Base-by-base conservation (phyloP, 2,888 invertebrate species). In the Clostera curtula region DNA sequence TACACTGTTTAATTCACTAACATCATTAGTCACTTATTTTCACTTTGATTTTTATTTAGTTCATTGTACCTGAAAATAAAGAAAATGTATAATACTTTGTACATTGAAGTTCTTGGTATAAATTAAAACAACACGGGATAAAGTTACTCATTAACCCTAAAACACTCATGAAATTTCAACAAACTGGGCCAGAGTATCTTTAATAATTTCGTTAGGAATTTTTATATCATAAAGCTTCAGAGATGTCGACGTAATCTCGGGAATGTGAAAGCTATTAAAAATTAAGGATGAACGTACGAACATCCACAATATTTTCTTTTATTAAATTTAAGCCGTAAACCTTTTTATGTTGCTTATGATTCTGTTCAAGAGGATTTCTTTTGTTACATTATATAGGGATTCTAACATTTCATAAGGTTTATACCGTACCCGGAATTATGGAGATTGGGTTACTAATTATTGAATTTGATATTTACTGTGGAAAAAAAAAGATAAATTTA, bases 271-370 rank as follows among this genome's bases (percentile, higher is more conserved):
- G 12, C 11, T 25, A 31, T 36, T 33, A 41, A 42, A 44, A 42
- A 36, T 37, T 48, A 39, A 46, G 48, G 45, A 40, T 39, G 27
- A 34, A 34, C 42, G 41, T 46, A 50, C 45, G 43, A 57, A 62
- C 49, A 48, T 41, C 53, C 36, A 49, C 51, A 57, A 63, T 58
- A 60, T 64, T 63, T 56, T 57, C 50, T 51, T 46, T 33, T 49
- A 55, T 58, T 57, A 58, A 61, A 55, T 58, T 39, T 29, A 32
- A 49, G 56, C 49, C 42, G 53, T 66, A 63, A 67, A 66, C 54
- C 41, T 63, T n/a, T 66, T 66, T 66, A 63, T 50, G 58, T 24
- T 31, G 38, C 31, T 34, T 30, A 38, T 35, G 38, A 50, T 50
- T 50, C 59, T 56, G 49, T 42, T 42, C 30, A 36, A 45, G 52